phyloP scores from a whole-genome alignment of 2,888 invertebrate genomes.

The Branchellion lobata region DNA sequence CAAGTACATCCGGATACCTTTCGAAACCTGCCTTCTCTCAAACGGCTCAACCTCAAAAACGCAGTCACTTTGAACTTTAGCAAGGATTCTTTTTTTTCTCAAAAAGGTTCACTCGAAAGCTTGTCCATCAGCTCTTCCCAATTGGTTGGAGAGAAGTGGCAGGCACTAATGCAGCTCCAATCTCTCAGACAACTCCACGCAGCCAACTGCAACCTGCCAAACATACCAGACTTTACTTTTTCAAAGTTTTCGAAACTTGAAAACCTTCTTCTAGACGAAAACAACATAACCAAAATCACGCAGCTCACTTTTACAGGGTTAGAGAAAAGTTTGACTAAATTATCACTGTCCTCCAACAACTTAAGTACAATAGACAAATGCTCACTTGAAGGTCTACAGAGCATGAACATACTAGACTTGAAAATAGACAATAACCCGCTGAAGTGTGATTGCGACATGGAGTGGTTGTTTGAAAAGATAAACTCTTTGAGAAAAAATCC shows the following conservation, averaged over 20 bases:
- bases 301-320: conserved; percentile 18
- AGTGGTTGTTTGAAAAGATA: conserved; percentile 35
- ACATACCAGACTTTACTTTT: conserved; percentile 36
- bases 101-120: neutral
- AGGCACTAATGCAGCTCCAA: neutral
- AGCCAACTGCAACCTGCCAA: conserved; percentile 12
- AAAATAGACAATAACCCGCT: conserved; percentile 35
- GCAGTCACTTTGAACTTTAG: neutral
- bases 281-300: neutral
- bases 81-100: conserved; percentile 11
- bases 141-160: conserved; percentile 3
- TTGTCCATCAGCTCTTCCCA: neutral
- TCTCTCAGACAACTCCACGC: neutral
- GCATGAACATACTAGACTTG: conserved; percentile 24
- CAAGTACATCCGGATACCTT: conserved; percentile 19
- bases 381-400: conserved; percentile 15
- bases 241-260: conserved; percentile 9
- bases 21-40: neutral
- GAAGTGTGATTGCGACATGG: conserved; percentile 38
- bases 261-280: conserved; percentile 1
- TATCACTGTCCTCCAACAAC: conserved; percentile 30
- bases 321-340: neutral
- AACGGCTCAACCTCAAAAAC: conserved; percentile 15
- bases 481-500: neutral
- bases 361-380: conserved; percentile 39